Evolutionary conservation across 2,113 vertebrate genomes (phyloP).

Genomic region (Chloroceryle aenea): DNA sequence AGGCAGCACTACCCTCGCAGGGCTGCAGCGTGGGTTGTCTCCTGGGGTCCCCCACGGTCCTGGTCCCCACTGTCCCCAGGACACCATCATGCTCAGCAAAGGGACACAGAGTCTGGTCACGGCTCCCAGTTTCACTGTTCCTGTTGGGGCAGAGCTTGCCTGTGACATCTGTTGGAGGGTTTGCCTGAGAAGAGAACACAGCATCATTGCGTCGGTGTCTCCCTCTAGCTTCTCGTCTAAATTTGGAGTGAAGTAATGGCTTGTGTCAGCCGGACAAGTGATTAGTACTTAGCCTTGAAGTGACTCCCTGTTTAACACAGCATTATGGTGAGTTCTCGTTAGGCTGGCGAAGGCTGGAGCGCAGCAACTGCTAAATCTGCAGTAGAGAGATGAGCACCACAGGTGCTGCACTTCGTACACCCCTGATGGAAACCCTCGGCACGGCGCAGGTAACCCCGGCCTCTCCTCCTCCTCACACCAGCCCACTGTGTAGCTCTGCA

Average conservation of each 20-base stretch:
- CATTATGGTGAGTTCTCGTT: background rate
- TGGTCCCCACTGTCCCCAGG: background rate
- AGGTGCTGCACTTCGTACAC: background rate
- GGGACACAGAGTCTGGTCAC: background rate
- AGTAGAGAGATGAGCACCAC: background rate
- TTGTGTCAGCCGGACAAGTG: constrained; percentile 29
- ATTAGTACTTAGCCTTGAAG: background rate
- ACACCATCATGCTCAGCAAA: background rate
- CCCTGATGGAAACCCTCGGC: background rate
- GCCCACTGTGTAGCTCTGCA: rapidly evolving
- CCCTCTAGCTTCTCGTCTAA: background rate
- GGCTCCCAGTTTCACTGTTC: rapidly evolving
- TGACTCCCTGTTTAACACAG: background rate
- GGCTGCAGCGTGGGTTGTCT: background rate
- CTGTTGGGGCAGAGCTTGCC: background rate
- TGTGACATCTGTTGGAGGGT: background rate
- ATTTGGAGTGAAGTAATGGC: constrained; percentile 38
- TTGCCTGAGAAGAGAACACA: background rate
- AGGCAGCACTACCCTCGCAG: constrained; percentile 9
- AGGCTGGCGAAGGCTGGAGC: background rate
- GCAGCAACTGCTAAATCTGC: background rate
- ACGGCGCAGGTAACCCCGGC: background rate
- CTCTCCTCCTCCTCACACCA: background rate
- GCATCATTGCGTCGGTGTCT: background rate
- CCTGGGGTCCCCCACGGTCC: background rate